Conservation (phyloP, 2,113 vertebrate genomes). For the Sciurus niger region DNA sequence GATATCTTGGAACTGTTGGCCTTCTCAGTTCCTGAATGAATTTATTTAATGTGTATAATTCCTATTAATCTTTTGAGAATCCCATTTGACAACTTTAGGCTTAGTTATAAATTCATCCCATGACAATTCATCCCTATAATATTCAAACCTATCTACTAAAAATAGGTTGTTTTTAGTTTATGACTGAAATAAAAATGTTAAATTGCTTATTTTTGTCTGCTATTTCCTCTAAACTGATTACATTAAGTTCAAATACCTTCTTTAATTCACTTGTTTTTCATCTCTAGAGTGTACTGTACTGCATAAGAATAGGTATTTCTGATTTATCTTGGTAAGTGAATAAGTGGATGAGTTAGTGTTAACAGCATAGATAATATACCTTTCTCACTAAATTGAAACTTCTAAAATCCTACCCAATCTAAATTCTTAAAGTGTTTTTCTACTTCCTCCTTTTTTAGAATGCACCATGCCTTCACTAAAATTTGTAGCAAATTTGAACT, state of each 20-base stretch:
- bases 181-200: not conserved
- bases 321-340: not conserved
- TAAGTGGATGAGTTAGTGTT: not conserved
- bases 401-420: not conserved
- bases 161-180: not conserved
- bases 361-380: not conserved
- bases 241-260: not conserved
- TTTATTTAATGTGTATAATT: not conserved
- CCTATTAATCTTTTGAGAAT: constrained; percentile 31
- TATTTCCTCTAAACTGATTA: not conserved
- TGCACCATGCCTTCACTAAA: not conserved
- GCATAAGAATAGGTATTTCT: not conserved
- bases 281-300: not conserved
- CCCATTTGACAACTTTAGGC: not conserved
- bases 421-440: not conserved
- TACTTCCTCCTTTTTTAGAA: not conserved
- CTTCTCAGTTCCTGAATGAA: not conserved
- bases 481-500: not conserved
- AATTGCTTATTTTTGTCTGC: not conserved
- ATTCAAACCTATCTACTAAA: not conserved
- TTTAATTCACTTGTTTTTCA: constrained; percentile 29
- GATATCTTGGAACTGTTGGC: not conserved
- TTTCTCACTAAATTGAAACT: not conserved
- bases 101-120: not conserved
- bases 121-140: no score